These are phyloP conservation scores for Syrmaticus mikado DNA, from an alignment of 2,113 vertebrate species.

Conservation along the genomic window DNA sequence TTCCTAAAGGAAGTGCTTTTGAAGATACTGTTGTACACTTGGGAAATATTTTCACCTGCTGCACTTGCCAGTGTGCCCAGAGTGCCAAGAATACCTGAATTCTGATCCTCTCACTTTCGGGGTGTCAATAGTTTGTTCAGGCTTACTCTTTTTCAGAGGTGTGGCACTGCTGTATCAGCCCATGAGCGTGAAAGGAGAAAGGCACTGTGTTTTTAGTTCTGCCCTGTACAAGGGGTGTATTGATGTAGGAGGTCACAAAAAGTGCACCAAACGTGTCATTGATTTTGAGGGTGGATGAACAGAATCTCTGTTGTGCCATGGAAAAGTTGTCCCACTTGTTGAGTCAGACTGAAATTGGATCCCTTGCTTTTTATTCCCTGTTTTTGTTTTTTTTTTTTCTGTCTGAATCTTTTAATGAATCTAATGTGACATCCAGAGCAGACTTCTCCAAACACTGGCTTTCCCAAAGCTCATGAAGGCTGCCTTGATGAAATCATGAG, in stretches of 20 bases:
- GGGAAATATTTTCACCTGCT: background rate
- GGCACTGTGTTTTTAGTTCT: background rate
- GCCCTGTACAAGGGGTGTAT: fast-evolving
- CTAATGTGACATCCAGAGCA: background rate
- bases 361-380: background rate
- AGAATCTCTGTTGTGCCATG: background rate
- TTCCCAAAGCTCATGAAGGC: background rate
- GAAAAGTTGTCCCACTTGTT: background rate
- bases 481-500: background rate
- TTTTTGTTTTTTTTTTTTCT: background rate
- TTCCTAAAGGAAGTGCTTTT: background rate
- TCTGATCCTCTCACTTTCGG: background rate
- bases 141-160: background rate
- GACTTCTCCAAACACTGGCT: background rate
- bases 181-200: background rate
- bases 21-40: background rate
- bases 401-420: background rate
- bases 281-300: background rate
- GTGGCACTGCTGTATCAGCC: background rate
- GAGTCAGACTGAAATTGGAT: background rate
- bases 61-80: background rate
- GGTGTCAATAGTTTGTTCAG: background rate
- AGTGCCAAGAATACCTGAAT: background rate
- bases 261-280: fast-evolving
- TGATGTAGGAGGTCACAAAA: background rate